A percentile compares a stretch with the other conserved stretches of the same genome.
Conservation (phyloP, 1,140 invertebrate genomes). For the Achatina immaculata region DNA sequence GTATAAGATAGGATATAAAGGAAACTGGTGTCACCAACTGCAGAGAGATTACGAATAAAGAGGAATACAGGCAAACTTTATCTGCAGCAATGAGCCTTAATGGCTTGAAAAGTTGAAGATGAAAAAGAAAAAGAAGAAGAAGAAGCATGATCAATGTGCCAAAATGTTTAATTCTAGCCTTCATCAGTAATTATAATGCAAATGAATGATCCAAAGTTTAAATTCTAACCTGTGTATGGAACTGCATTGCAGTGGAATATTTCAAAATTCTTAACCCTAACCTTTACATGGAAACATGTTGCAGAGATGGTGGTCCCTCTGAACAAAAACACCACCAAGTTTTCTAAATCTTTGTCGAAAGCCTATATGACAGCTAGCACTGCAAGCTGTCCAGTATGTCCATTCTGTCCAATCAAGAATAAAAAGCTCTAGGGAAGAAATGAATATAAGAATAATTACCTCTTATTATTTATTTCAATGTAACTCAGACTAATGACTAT, state of each 20-base stretch:
- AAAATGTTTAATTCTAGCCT: too few species aligned
- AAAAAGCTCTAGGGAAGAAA: neutral
- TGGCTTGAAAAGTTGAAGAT: too few species aligned
- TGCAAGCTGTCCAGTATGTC: constrained; percentile 53
- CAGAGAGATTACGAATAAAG: too few species aligned
- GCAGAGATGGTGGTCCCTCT: constrained; percentile 48
- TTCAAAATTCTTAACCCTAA: constrained; percentile 21
- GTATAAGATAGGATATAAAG: too few species aligned
- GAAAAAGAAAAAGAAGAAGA: too few species aligned
- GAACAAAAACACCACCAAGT: neutral
- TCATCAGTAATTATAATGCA: neutral
- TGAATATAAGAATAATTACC: neutral
- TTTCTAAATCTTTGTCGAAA: constrained; percentile 38
- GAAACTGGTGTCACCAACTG: too few species aligned
- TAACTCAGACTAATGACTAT: neutral
- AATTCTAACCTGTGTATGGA: neutral
- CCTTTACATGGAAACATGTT: constrained; percentile 58
- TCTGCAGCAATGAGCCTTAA: too few species aligned
- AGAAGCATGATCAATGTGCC: too few species aligned
- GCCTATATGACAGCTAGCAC: constrained; percentile 78
- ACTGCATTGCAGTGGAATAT: neutral
- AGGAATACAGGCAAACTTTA: too few species aligned
- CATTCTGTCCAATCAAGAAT: constrained; percentile 44
- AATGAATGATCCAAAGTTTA: neutral
- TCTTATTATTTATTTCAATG: neutral